Base-by-base conservation (phyloP, 2,113 vertebrate genomes). In the Carettochelys insculpta region DNA sequence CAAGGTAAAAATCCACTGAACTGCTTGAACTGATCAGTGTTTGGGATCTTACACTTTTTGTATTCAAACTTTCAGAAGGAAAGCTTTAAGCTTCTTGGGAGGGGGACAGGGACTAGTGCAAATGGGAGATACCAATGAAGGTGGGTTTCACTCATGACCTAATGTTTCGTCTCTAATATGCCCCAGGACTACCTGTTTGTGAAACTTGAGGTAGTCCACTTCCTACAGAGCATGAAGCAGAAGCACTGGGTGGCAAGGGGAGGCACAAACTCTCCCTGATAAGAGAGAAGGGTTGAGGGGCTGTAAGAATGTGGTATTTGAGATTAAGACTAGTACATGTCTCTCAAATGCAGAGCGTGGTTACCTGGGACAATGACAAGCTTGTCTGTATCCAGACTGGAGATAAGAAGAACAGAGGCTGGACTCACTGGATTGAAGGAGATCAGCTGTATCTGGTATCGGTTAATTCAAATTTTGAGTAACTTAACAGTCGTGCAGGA, bases 381-480 rank as follows among this genome's bases (percentile, higher is more conserved):
- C 97, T 99, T 47, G 97, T 98, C 56, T 99, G 98, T 94, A 96
- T 98, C 24, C 99, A 99, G 95, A 98, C 85, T 48, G 98, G 99
- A 61, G 98, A 98, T 65, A 99, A 99, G 97, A 97, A 97, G 80
- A 98, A 98, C 93, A 92, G 98, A 83, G 98, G 98, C 11, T 99
- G 99, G 98, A 98, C 94, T 58, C 99, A 99, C 50, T 99, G 99
- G 99, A 97, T 99, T 9, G 95, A 99, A 87, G 99, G 98, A 83
- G 98, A 98, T 34, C 89, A 97, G 51, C 98, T 99, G 47, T 96
- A 98, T 79, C 94, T 99, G 98, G 99, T 99, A 29, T 50, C 6
- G 20, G 14, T 68, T 88, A 56, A 50, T 88, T 81, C 65, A 73
- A 10, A 83, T 85, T 54, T 91, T 85, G 52, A 80, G 51, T 81